Evolutionary conservation across 2,113 vertebrate species (phyloP).

Genomic region (Solenodon paradoxus): DNA sequence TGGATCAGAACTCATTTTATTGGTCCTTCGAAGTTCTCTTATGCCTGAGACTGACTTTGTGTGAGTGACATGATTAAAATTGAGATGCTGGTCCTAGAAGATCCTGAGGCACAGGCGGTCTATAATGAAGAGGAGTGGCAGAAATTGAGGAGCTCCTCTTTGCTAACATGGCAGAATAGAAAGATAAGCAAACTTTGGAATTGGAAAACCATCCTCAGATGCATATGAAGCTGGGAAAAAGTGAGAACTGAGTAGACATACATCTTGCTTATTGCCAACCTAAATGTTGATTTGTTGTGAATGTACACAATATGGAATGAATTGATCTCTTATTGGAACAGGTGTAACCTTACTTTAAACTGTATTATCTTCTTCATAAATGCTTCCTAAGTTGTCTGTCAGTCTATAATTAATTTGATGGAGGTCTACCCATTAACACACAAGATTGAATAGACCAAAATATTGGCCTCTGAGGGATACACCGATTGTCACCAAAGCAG

Average conservation of each 20-base stretch:
- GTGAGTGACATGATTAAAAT: background rate
- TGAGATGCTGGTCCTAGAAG: background rate
- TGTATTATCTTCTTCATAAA: background rate
- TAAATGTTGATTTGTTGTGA: background rate
- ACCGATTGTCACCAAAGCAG: background rate
- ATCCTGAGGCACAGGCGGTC: background rate
- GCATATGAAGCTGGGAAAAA: background rate
- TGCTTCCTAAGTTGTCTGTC: background rate
- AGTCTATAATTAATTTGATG: background rate
- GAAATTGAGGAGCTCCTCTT: background rate
- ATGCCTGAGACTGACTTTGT: background rate
- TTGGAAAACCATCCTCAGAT: background rate
- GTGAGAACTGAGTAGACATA: background rate
- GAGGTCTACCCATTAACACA: background rate
- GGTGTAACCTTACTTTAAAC: constrained; percentile 11
- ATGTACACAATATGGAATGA: background rate
- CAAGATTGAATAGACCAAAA: background rate
- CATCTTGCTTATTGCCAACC: background rate
- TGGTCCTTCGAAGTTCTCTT: background rate
- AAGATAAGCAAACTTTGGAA: background rate
- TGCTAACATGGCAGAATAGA: background rate
- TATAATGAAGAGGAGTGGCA: background rate
- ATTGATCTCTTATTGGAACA: background rate
- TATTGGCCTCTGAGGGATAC: background rate
- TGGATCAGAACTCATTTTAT: background rate